Percentiles rank a stretch among this genome's conserved stretches.
phyloP scores from a whole-genome alignment of 2,888 invertebrate genomes.

The Stenichneumon culpator region DNA sequence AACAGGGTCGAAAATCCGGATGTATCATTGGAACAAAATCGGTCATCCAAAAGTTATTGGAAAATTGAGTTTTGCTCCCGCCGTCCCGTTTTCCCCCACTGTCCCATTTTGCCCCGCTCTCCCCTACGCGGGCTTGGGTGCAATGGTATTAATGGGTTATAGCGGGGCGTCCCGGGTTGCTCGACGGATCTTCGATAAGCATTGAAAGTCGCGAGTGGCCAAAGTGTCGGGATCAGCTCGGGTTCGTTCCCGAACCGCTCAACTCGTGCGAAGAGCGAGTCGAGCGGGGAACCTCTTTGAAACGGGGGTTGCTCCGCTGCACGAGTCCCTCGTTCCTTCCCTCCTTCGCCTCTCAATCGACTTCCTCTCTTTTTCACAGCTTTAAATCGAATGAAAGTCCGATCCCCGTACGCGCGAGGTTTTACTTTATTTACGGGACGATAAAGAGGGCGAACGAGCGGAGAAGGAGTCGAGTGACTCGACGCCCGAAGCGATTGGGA shows the following conservation, averaged over 20 bases:
- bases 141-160: neutral
- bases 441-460: slow-evolving; percentile 59
- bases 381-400: slow-evolving; percentile 81
- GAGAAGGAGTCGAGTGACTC: slow-evolving; percentile 36
- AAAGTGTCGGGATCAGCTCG: slow-evolving; percentile 44
- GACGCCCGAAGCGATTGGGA: slow-evolving; percentile 28
- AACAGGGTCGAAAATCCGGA: no score
- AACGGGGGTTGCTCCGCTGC: slow-evolving; percentile 36
- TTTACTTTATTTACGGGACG: slow-evolving; percentile 77
- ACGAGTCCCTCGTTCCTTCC: slow-evolving; percentile 31
- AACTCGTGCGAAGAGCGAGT: slow-evolving; percentile 30
- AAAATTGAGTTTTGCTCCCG: no score
- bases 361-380: slow-evolving; percentile 72
- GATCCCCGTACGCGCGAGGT: slow-evolving; percentile 69
- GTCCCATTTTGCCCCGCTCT: no score
- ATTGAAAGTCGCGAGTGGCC: slow-evolving; percentile 35
- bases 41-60: no score
- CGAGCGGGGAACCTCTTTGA: slow-evolving; percentile 50
- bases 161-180: neutral
- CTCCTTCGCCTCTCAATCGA: slow-evolving; percentile 64
- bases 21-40: no score
- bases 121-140: neutral
- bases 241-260: slow-evolving; percentile 27
- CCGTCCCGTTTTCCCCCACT: no score
- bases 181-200: slow-evolving; percentile 47